A percentile compares a stretch with the other conserved stretches of the same genome.
These are phyloP conservation scores for Gila robusta DNA, from an alignment of 2,797 vertebrate species.

Conservation along the genomic window DNA sequence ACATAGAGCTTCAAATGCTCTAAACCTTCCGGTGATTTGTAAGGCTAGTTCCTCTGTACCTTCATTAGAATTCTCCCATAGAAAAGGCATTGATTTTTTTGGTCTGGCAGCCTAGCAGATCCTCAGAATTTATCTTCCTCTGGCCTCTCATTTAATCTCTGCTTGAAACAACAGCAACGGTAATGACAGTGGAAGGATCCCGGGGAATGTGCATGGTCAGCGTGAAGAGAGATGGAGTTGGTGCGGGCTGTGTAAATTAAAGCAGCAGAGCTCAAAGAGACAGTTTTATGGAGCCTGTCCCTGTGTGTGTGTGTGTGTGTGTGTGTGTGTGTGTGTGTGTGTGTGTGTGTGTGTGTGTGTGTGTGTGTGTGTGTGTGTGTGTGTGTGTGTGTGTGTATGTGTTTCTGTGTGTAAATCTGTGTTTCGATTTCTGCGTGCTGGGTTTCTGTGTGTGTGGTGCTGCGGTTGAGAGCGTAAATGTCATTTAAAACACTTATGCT, in stretches of 20 bases:
- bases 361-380: background rate
- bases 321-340: background rate
- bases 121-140: slow-evolving; percentile 61
- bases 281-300: slow-evolving; percentile 43
- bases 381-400: slow-evolving; percentile 24
- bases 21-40: slow-evolving; percentile 59
- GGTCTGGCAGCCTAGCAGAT: slow-evolving; percentile 52
- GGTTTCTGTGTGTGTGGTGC: slow-evolving; percentile 10
- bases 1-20: slow-evolving; percentile 51
- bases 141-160: slow-evolving; percentile 62
- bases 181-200: slow-evolving; percentile 56
- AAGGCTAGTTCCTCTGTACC: slow-evolving; percentile 41
- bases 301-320: slow-evolving; percentile 19
- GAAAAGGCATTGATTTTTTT: slow-evolving; percentile 64
- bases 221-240: slow-evolving; percentile 49
- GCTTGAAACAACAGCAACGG: slow-evolving; percentile 57
- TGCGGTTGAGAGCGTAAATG: slow-evolving; percentile 28
- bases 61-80: slow-evolving; percentile 62
- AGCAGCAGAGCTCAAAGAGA: slow-evolving; percentile 39
- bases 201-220: slow-evolving; percentile 61
- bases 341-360: background rate
- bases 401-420: slow-evolving; percentile 20
- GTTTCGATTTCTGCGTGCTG: slow-evolving; percentile 16
- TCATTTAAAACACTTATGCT: slow-evolving; percentile 34
- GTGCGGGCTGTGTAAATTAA: slow-evolving; percentile 55